These are phyloP conservation scores for Dryobota labecula DNA, from an alignment of 2,888 invertebrate genomes.

Conservation along the genomic window DNA sequence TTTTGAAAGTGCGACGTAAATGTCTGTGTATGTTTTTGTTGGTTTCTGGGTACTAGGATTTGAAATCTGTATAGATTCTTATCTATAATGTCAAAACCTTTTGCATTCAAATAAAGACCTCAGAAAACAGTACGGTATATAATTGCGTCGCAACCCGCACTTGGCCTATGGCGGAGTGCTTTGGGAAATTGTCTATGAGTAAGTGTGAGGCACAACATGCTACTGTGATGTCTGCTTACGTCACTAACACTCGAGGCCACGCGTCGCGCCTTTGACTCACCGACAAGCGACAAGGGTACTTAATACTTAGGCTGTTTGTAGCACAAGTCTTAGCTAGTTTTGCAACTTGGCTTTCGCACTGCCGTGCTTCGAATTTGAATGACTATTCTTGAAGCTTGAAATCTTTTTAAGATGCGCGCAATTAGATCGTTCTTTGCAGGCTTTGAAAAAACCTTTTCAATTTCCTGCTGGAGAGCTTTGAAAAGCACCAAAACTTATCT, in stretches of 20 bases:
- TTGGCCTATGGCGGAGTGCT: constrained; percentile 71
- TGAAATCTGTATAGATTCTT: not conserved
- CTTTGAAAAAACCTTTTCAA: not conserved
- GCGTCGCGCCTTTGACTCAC: constrained; percentile 44
- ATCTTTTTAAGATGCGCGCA: not conserved
- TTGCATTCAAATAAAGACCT: constrained; percentile 28
- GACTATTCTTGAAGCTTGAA: constrained; percentile 5
- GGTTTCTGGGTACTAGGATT: not conserved
- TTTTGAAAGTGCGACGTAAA: not conserved
- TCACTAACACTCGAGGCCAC: constrained; percentile 71
- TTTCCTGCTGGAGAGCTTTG: not conserved
- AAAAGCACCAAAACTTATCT: constrained; percentile 1
- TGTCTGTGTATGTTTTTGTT: constrained; percentile 21
- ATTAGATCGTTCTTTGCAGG: not conserved
- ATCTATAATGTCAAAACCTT: constrained; percentile 9
- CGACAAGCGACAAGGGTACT: constrained; percentile 36
- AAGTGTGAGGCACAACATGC: constrained; percentile 81
- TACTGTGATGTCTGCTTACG: constrained; percentile 82
- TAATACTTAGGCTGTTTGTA: constrained; percentile 51
- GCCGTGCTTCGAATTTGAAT: constrained; percentile 25
- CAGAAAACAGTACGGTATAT: constrained; percentile 22
- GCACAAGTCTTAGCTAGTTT: constrained; percentile 54
- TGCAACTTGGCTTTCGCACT: constrained; percentile 46
- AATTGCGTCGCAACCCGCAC: constrained; percentile 71
- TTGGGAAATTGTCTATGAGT: constrained; percentile 85